These are phyloP conservation scores for Synergus laeviventris DNA, from an alignment of 2,888 invertebrate genomes.

Conservation along the genomic window DNA sequence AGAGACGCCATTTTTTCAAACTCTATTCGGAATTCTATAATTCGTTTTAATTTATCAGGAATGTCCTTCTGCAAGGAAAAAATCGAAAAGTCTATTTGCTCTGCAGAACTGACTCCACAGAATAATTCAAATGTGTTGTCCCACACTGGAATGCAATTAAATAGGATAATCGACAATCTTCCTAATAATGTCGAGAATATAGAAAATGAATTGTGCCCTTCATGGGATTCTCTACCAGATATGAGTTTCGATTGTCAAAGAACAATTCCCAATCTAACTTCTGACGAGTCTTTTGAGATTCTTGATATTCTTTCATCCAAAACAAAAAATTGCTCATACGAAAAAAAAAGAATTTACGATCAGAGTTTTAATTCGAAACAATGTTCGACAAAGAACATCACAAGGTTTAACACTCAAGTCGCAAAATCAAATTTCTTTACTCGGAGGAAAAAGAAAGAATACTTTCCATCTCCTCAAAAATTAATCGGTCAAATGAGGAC, in stretches of 20 bases:
- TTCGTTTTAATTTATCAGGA: background rate
- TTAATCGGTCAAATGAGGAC: background rate
- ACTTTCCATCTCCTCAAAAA: conserved; percentile 3
- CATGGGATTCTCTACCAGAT: background rate
- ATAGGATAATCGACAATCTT: background rate
- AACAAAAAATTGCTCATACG: background rate
- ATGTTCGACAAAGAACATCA: background rate
- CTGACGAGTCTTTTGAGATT: background rate
- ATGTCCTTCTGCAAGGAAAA: conserved; percentile 9
- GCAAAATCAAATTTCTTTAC: background rate
- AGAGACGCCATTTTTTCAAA: background rate
- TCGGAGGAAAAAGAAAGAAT: background rate
- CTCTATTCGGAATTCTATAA: background rate
- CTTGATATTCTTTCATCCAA: background rate
- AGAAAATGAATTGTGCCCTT: background rate
- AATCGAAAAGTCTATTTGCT: background rate
- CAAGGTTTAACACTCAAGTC: background rate
- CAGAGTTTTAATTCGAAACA: conserved; percentile 4
- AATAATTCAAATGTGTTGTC: background rate
- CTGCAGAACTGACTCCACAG: background rate
- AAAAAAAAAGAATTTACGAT: background rate
- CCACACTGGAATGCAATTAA: background rate
- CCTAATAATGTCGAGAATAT: background rate
- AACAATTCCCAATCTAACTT: background rate
- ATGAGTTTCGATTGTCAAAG: background rate